Evolutionary conservation across 2,888 invertebrate genomes (phyloP), one percentile per base, ranked within the genome.

Genomic region (Blastobasis lacticolella): DNA sequence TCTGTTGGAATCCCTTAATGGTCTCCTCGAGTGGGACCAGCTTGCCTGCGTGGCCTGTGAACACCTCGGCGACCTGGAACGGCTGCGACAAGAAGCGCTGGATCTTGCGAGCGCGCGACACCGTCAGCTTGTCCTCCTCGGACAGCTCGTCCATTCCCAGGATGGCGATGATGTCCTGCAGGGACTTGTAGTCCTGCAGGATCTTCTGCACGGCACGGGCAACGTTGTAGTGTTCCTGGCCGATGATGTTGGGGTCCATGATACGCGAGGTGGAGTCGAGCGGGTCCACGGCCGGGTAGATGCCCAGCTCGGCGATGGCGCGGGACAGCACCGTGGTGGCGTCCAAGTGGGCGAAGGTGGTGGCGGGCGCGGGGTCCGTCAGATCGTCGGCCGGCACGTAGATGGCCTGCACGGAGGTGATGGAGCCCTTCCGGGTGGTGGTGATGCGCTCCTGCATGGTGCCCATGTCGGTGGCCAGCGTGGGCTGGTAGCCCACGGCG

Each of bases 391-490:
- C 97, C 37, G 97, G 97, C 68, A 97, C 97, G 70, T 97, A 97
- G 76, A 97, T 97, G 62, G 97, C 97, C 87, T 97, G 97, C 65
- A 98, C 97, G 46, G 97, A 97, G 56, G 97, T 98, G 74, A 97
- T 97, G 65, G 97, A 97, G 61, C 97, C 97, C 84, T 96, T 96
- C 86, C 92, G 95, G 63, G 97, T 97, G 65, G 97, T 97, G 58
- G 97, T 97, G 83, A 97, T 97, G 77, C 97, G 92, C 85, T 98
- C 97, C 92, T 98, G 97, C 97, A 97, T 97, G 73, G 94, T 93
- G 92, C 97, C 97, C 97, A 97, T 97, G 90, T 97, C 97, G 75
- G 97, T 97, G 69, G 96, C 97, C 78, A 97, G 83, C 10, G 97
- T 98, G 50, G 97, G 97, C 78, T 98, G 97, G 84, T 98, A 97